These are phyloP conservation scores for Malthinus flaveolus DNA, from an alignment of 2,888 invertebrate species.

Conservation along the genomic window DNA sequence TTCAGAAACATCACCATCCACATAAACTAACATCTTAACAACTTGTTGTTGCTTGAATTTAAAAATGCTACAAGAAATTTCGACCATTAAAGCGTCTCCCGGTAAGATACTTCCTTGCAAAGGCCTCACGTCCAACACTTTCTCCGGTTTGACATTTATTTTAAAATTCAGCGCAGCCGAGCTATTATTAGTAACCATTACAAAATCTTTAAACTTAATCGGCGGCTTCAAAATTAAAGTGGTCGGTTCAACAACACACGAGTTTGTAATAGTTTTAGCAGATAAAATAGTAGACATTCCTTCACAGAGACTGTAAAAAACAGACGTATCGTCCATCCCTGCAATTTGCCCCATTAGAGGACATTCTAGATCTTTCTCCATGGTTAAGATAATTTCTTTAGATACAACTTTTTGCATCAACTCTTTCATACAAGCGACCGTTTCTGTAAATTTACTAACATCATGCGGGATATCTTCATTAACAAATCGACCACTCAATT, in stretches of 20 bases:
- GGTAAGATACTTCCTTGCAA: slow-evolving; percentile 31
- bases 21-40: slow-evolving; percentile 39
- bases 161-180: slow-evolving; percentile 26
- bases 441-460: slow-evolving; percentile 44
- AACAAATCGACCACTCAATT: slow-evolving; percentile 40
- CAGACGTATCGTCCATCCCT: slow-evolving; percentile 45
- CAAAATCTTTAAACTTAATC: slow-evolving; percentile 18
- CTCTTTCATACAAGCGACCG: slow-evolving; percentile 39
- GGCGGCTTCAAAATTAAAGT: slow-evolving; percentile 25
- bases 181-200: slow-evolving; percentile 20
- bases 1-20: slow-evolving; percentile 43
- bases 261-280: slow-evolving; percentile 5
- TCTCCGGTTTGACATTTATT: slow-evolving; percentile 2
- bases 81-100: slow-evolving; percentile 36
- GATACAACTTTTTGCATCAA: slow-evolving; percentile 41
- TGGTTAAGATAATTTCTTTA: slow-evolving; percentile 47
- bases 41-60: slow-evolving; percentile 17
- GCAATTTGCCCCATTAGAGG: slow-evolving; percentile 43
- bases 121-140: slow-evolving; percentile 21
- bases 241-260: slow-evolving; percentile 27
- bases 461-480: slow-evolving; percentile 46
- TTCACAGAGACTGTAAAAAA: slow-evolving; percentile 46
- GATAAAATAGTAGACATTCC: slow-evolving; percentile 29
- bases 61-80: slow-evolving; percentile 35
- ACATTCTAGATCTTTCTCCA: slow-evolving; percentile 49